These are phyloP conservation scores for Stegana nigrithorax DNA, from an alignment of 2,888 invertebrate species.

Conservation along the genomic window DNA sequence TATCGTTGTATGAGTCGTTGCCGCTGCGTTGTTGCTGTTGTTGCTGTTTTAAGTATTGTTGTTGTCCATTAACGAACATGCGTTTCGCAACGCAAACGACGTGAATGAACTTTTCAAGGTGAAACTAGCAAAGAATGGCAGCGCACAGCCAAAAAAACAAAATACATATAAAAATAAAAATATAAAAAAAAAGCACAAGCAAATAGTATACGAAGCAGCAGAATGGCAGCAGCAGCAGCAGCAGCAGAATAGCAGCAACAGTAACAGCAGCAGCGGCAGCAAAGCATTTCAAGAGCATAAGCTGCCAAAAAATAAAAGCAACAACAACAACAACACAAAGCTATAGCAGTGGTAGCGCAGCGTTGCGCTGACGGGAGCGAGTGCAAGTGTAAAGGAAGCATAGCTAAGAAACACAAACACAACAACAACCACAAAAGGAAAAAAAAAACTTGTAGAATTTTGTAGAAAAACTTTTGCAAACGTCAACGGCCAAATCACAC, in stretches of 20 bases:
- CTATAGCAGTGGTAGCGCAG: too few species aligned
- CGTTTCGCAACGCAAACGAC: conserved; percentile 50
- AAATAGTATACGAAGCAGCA: neutral
- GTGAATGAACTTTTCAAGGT: conserved; percentile 67
- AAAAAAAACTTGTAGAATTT: neutral
- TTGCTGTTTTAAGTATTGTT: conserved; percentile 25
- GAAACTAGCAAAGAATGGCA: conserved; percentile 52
- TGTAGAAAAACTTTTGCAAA: neutral
- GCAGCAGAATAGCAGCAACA: neutral
- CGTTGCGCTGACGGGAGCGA: too few species aligned
- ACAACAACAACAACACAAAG: neutral
- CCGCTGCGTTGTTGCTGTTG: conserved; percentile 19
- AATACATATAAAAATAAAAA: too few species aligned
- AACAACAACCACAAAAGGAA: too few species aligned
- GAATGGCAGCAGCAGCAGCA: neutral
- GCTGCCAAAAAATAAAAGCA: too few species aligned
- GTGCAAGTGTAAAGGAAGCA: neutral
- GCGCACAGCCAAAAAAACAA: conserved; percentile 26
- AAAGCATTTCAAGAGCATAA: neutral
- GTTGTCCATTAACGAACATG: conserved; percentile 47
- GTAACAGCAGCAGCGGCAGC: neutral
- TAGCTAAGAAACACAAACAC: too few species aligned
- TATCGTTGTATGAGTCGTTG: neutral
- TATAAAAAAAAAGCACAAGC: conserved; percentile 14
- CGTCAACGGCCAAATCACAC: neutral